Base-by-base conservation (phyloP, 2,113 vertebrate genomes). In the Rynchops niger region DNA sequence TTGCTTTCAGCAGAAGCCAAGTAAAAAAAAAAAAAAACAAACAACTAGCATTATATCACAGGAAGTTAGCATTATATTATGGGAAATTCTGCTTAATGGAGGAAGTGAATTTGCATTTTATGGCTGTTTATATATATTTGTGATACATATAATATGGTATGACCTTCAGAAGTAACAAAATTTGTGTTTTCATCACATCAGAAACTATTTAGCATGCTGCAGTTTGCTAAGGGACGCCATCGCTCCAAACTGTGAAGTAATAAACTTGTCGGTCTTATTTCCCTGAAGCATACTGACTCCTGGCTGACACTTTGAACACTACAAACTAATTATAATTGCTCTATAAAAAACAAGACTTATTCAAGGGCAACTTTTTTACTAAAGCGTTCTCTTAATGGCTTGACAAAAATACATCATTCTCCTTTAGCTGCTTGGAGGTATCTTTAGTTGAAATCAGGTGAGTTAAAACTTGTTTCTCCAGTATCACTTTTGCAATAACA, bases 121-220 rank as follows among this genome's bases (percentile, higher is more conserved):
- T 5, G 0, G 53, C 49, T 66, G 56, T 49, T 89, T 92, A 32
- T 63, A 21, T 82, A 8, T 49, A 77, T 91, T 84, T 94, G 70
- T 49, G 45, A 50, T 79, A 56, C 30, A 77, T 56, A 56, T 67
- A 67, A 86, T 38, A 61, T 2, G 5, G 22, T 62, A 8, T 62
- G 91, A 90, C 89, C 89, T 95, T 93, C 93, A 82, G 45, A 82
- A 91, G 77, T 11, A 61, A 87, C 62, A 82, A 94, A 85, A 72
- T 47, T 20, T 17, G 52, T 14, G 62, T 26, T 90, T 62, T 38
- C 42, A n/a, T 73, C 58, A 74, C 62, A 8, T 82, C 88, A 85
- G 62, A 72, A 84, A 29, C 61, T 34, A 11, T 80, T 96, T 93
- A 90, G 73, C 77, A 58, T 53, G 66, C 86, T 87, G 86, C 70